Base-by-base conservation (phyloP, 2,113 vertebrate genomes). In the Brachyistius frenatus region DNA sequence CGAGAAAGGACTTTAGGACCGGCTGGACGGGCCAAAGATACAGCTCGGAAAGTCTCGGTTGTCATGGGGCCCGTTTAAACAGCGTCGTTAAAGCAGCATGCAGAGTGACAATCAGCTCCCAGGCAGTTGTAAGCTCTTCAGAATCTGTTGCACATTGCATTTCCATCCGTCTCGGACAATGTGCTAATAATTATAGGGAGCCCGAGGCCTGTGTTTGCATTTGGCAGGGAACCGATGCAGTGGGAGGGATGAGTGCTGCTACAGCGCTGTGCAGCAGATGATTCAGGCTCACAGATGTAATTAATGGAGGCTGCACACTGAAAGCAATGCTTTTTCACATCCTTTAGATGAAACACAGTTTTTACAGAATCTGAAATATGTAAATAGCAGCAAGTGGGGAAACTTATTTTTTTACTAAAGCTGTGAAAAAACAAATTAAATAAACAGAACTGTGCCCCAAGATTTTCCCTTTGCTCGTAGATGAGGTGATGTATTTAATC, bases 141-240 rank as follows among this genome's bases (percentile, higher is more conserved):
- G 76, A 84, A 67, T 89, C 75, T 76, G 86, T 83, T 76, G 36
- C 84, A 81, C 66, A 3, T 31, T 83, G 76, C 33, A 11, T 81
- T 79, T 84, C 57, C 79, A 73, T 85, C 54, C 16, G 44, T 68
- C 68, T 63, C 9, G 49, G 76, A 87, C 86, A 89, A 89, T 88
- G 78, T 89, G 91, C 81, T 86, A 88, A 92, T 92, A 86, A 93
- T 92, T 92, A 93, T 37, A 82, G 78, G 55, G 71, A 78, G 86
- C 90, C 86, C 1, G 37, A 63, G 88, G 85, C 81, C 76, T 63
- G 86, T 76, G 80, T 88, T 87, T 87, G 83, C 73, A 68, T 84
- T 84, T 88, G 81, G 69, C 32, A 52, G 52, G 50, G 64, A 57
- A 33, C 69, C 76, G 69, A 74, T 82, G 67, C 70, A 79, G 70